These are phyloP conservation scores for Sarcophaga rosellei DNA, from an alignment of 2,888 invertebrate genomes.

Conservation along the genomic window DNA sequence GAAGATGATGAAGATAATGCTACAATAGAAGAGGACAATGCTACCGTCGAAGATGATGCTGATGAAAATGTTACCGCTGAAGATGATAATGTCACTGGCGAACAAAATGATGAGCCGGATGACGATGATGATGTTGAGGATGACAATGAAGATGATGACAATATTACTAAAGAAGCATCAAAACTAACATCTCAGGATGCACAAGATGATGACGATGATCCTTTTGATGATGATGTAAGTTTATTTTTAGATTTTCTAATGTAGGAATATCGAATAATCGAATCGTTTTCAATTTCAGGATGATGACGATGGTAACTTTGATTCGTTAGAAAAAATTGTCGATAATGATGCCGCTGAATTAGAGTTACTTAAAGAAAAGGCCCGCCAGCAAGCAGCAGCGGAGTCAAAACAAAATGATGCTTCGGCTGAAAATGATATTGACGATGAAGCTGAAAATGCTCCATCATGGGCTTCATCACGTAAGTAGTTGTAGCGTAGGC, in stretches of 20 bases:
- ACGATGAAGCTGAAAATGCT: slow-evolving; percentile 70
- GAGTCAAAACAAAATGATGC: slow-evolving; percentile 70
- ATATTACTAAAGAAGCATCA: slow-evolving; percentile 58
- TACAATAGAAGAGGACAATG: slow-evolving; percentile 75
- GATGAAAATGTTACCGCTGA: slow-evolving; percentile 80
- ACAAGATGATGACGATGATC: slow-evolving; percentile 77
- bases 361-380: slow-evolving; percentile 74
- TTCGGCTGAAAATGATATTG: slow-evolving; percentile 70
- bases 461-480: slow-evolving; percentile 78
- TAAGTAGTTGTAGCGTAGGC: slow-evolving; percentile 72
- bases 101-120: slow-evolving; percentile 74
- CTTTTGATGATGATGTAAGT: slow-evolving; percentile 82
- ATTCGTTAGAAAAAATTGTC: slow-evolving; percentile 79
- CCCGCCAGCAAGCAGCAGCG: slow-evolving; percentile 74
- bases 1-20: slow-evolving; percentile 75
- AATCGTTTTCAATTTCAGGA: slow-evolving; percentile 68
- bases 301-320: slow-evolving; percentile 78
- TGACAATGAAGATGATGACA: slow-evolving; percentile 70
- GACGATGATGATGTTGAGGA: slow-evolving; percentile 73
- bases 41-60: slow-evolving; percentile 71
- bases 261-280: not conserved
- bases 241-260: not conserved
- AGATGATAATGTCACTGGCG: slow-evolving; percentile 75
- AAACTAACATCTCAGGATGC: slow-evolving; percentile 59
- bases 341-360: slow-evolving; percentile 79